phyloP scores from a whole-genome alignment of 2,888 invertebrate species.

The Scrobipalpa costella region DNA sequence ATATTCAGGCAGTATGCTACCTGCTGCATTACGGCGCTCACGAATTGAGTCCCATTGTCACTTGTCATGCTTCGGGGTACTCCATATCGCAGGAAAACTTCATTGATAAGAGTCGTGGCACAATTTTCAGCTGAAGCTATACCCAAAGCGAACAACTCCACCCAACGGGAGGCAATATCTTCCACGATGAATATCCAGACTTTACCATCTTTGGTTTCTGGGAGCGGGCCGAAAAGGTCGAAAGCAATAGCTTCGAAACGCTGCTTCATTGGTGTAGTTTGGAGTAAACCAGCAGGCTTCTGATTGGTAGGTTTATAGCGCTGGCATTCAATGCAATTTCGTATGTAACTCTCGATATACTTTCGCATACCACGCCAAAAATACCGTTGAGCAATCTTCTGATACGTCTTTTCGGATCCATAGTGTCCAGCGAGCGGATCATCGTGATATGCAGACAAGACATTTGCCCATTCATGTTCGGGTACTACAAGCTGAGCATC shows the following conservation, averaged over 20 bases:
- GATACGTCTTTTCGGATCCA: neutral
- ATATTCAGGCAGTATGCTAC: conserved; percentile 27
- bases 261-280: too few species aligned
- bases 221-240: too few species aligned
- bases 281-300: conserved; percentile 47
- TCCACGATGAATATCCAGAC: neutral
- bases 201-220: too few species aligned
- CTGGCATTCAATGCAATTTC: conserved; percentile 34
- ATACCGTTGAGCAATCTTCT: neutral
- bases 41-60: too few species aligned
- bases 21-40: conserved; percentile 36
- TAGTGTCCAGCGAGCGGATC: neutral
- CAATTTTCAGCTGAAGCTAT: conserved; percentile 33
- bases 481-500: conserved; percentile 35
- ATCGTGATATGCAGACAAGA: conserved; percentile 30
- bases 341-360: neutral
- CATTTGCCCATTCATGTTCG: conserved; percentile 28
- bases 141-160: conserved; percentile 37
- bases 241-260: too few species aligned
- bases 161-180: neutral
- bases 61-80: conserved; percentile 32
- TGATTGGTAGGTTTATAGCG: conserved; percentile 42
- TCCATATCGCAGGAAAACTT: conserved; percentile 34
- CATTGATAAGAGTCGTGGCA: neutral
- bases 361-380: neutral